Evolutionary conservation across 1,140 invertebrate species (phyloP), one percentile per base, ranked within the genome.

Genomic region (Musca vetustissima): DNA sequence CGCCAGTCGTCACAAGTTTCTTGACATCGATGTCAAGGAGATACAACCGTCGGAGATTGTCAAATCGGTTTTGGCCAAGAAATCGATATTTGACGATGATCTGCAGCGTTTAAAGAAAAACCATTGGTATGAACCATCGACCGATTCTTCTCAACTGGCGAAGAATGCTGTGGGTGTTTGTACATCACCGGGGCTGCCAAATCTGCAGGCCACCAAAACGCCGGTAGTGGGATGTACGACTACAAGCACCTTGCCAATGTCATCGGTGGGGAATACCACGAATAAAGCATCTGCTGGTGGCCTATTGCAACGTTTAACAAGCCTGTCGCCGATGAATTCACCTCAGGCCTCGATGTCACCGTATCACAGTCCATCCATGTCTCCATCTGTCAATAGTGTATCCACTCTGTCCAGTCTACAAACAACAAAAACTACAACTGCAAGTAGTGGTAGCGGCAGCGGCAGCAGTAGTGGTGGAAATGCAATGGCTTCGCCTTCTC

Each of bases 71-170:
- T 85, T 98, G 70, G 93, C 95, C 8, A 96, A 95, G 78, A 89
- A 92, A 61, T 96, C 93, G 64, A 94, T 98, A 13, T 97, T 98
- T 81, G 96, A 98, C 79, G 96, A 98, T 82, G 96, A 98, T 80
- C 91, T 92, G 14, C 95, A 97, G 79, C 86, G 97, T 11, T 84
- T 98, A 19, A 95, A 98, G 82, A 95, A 95, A 75, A 88, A 90
- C 74, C 90, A 95, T 73, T 94, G 95, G 83, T 94, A 94, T 78
- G 92, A 94, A 82, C 91, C 91, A 28, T 73, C 75, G 59, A 67
- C 71, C 14, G 78, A 80, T 43, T 74, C 74, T 14, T 36, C 69
- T 43, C 53, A 74, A 67, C 15, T 70, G 24, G 65, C 67, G 13
- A 72, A 67, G 32, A 43, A 28, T 13, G 55, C 69, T n/a, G 69